These are phyloP conservation scores for Caenorhabditis macrosperma DNA, from an alignment of 2,888 invertebrate genomes.

Conservation along the genomic window DNA sequence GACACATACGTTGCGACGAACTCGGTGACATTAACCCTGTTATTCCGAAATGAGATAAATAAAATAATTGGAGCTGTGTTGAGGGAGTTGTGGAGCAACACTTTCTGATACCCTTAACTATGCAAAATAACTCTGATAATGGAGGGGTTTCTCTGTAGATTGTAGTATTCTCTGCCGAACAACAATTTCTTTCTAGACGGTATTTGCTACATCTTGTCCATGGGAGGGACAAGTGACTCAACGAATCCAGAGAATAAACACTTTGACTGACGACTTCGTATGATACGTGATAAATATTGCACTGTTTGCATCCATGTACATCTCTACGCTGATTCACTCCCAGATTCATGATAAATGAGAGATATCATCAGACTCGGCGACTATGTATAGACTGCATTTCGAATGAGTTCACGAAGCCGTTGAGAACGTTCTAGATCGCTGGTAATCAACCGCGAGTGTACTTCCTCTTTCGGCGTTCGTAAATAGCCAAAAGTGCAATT, in stretches of 20 bases:
- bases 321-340: constrained; percentile 12
- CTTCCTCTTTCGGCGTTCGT: neutral
- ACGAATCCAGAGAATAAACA: neutral
- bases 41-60: constrained; percentile 9
- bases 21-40: constrained; percentile 12
- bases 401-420: neutral
- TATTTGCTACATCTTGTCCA: neutral
- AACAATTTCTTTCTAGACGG: too few relatives aligned
- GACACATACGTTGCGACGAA: neutral
- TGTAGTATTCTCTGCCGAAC: too few relatives aligned
- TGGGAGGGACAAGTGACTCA: neutral
- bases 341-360: constrained; percentile 2
- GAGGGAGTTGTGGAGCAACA: neutral
- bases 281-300: constrained; percentile 31
- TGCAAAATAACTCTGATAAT: neutral
- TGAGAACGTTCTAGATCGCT: neutral
- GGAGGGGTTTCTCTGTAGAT: too few relatives aligned
- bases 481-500: neutral
- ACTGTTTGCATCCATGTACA: neutral
- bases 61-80: neutral
- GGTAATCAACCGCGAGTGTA: neutral
- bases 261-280: neutral
- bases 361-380: neutral
- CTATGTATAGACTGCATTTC: neutral
- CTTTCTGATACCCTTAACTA: constrained; percentile 2